These are phyloP conservation scores for Ophthalmotilapia sp. DNA, from an alignment of 2,113 vertebrate species.

Conservation along the genomic window DNA sequence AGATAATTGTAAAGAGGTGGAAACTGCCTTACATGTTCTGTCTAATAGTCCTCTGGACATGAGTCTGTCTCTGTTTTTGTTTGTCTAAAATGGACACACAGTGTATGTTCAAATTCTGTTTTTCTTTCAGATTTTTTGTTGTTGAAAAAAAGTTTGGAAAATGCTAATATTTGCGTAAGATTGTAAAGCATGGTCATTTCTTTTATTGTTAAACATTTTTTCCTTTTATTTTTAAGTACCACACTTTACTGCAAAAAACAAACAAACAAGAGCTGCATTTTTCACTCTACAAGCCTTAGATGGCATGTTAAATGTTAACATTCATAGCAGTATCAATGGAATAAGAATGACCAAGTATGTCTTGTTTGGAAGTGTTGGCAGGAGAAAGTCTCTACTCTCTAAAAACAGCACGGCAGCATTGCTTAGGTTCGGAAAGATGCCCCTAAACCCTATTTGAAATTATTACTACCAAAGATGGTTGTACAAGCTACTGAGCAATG, in stretches of 20 bases:
- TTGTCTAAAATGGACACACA: neutral
- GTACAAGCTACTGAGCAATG: neutral
- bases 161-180: neutral
- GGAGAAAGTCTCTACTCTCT: neutral
- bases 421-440: neutral
- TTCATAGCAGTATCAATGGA: neutral
- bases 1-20: neutral
- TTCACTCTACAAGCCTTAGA: neutral
- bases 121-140: neutral
- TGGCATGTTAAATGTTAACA: neutral
- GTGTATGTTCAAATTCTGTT: neutral
- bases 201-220: neutral
- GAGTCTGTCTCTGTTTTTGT: neutral
- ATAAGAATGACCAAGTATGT: neutral
- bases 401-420: neutral
- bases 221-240: neutral
- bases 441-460: neutral
- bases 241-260: neutral
- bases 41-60: neutral
- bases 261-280: neutral
- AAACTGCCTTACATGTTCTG: neutral
- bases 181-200: neutral
- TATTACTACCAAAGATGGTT: neutral
- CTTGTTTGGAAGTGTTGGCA: neutral
- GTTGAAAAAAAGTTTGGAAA: neutral